Base-by-base conservation (phyloP, 2,113 vertebrate genomes). In the Oreochromis spilurus region DNA sequence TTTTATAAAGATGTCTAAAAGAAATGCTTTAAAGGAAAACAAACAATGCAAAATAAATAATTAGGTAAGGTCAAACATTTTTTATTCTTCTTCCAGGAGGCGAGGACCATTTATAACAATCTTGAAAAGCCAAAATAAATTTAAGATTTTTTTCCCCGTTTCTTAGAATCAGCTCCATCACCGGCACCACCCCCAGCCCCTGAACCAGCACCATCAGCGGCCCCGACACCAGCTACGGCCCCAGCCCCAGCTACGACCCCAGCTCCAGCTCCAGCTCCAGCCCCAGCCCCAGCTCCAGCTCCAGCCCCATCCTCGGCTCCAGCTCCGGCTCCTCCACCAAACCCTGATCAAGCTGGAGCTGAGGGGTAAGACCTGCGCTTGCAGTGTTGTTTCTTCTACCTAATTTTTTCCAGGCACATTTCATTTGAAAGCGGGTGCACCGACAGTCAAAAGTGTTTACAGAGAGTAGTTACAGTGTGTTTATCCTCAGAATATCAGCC, bases 351-450 rank as follows among this genome's bases (percentile, higher is more conserved):
- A 77, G 54, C 82, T 38, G 83, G 26, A 65, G 45, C 91, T 78
- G 89, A 92, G 2, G 90, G 90, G 94, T 95, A 87, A 93, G 90
- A 52, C 14, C 52, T 53, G 54, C 16, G n/a, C 19, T 5, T 13
- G 16, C 7, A 4, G 14, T 29, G 14, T 43, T 21, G 19, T n/a
- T 53, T n/a, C 82, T 24, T 53, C 4, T 53, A 16, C 29, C 45
- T 24, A 53, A 60, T 67, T n/a, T 53, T 40, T 52, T 77, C 29
- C 9, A 31, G 26, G 72, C 16, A n/a, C 45, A 31, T 79, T 54
- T 58, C 8, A 29, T 24, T 54, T 7, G 9, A 60, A 58, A 2
- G 8, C 9, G 13, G 58, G 53, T 45, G 48, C n/a, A 53, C 19
- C 9, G 2, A 1, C 43, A 38, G 48, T 65, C 53, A 83, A 29